Evolutionary conservation across 2,113 vertebrate genomes (phyloP).

Genomic region (Lepus americanus): DNA sequence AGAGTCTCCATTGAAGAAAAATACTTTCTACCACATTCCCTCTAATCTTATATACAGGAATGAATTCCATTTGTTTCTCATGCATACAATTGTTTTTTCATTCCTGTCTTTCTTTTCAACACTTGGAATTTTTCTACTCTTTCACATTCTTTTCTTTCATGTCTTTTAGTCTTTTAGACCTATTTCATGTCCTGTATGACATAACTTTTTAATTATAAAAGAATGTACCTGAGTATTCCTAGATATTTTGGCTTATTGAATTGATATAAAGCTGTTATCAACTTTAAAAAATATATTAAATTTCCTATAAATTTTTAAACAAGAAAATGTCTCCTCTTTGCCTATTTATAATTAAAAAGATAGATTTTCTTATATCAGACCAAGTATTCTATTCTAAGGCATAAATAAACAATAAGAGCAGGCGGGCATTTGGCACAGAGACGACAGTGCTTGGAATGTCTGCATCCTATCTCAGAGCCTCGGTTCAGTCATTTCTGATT

Average conservation of each 20-base stretch:
- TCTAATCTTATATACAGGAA: not conserved
- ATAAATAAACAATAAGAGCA: not conserved
- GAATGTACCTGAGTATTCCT: not conserved
- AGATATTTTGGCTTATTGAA: not conserved
- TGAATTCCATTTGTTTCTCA: not conserved
- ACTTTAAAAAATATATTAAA: not conserved
- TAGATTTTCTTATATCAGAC: not conserved
- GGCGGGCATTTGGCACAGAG: no score
- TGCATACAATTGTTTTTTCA: no score
- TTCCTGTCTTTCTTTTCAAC: not conserved
- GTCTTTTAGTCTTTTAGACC: not conserved
- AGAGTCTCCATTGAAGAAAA: no score
- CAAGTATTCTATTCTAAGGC: not conserved
- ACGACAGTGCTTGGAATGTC: no score
- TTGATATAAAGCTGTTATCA: not conserved
- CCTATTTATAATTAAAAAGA: not conserved
- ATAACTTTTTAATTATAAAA: not conserved
- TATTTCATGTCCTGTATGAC: not conserved
- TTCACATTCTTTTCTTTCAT: not conserved
- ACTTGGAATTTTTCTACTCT: not conserved
- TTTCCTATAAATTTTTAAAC: not conserved
- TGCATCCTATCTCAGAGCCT: no score
- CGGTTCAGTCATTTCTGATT: no score
- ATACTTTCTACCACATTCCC: not conserved
- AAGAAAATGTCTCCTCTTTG: slow-evolving; percentile 1